Percentiles rank a stretch among this genome's conserved stretches.
Conservation (phyloP, 1,140 invertebrate species). For the Zaprionus ornatus region DNA sequence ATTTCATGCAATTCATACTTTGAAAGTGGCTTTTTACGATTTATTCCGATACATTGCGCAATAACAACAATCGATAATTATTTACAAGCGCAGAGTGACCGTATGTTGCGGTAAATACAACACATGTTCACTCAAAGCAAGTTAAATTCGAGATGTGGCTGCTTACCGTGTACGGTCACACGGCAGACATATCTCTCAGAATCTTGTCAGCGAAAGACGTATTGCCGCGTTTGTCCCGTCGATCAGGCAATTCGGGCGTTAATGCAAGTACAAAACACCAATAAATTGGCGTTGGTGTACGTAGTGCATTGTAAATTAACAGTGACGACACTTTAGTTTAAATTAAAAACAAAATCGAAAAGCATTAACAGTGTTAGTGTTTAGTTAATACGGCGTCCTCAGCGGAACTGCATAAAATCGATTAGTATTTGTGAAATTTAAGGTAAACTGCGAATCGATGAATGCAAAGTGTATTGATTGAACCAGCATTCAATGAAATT, state of each 20-base stretch:
- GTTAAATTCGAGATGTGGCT: background rate
- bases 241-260: constrained; percentile 28
- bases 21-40: background rate
- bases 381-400: constrained; percentile 11
- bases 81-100: background rate
- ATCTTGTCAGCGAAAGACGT: constrained; percentile 23
- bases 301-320: constrained; percentile 41
- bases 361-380: background rate
- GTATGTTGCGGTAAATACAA: background rate
- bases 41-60: background rate
- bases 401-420: constrained; percentile 35
- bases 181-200: constrained; percentile 25
- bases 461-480: constrained; percentile 39
- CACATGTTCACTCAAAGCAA: background rate
- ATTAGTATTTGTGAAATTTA: constrained; percentile 32
- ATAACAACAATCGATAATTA: background rate
- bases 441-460: constrained; percentile 41
- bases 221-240: constrained; percentile 1
- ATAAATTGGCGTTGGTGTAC: constrained; percentile 9
- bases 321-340: background rate
- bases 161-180: constrained; percentile 12
- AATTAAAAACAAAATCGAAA: background rate
- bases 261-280: constrained; percentile 44
- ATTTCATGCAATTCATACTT: background rate
- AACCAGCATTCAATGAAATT: background rate